Base-by-base conservation (phyloP, 2,797 vertebrate species). In the Harpagifer antarcticus region DNA sequence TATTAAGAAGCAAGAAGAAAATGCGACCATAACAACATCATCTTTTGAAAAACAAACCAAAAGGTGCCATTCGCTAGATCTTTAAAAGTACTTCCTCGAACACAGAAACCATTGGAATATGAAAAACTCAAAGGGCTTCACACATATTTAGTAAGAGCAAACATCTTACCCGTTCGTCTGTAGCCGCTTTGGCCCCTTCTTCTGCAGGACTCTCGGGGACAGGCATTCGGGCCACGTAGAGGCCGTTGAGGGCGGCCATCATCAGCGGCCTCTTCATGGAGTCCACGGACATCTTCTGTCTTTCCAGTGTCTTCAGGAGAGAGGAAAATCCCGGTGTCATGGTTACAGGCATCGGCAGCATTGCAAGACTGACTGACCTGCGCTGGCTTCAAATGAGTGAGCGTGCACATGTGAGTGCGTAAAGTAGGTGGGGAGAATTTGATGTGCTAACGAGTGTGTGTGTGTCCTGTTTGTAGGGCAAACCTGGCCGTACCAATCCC, bases 281-380 rank as follows among this genome's bases (percentile, higher is more conserved):
- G 94, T 99, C 97, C 93, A 97, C 96, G 16, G 96, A 97, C 96
- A 97, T 96, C 96, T 97, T 98, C 95, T 99, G 97, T 89, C 97
- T 97, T 90, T 99, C 97, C 92, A 99, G 95, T 87, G 97, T 98
- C 98, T 99, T 93, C 48, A 93, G 82, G 42, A 94, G 81, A 93
- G 88, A 94, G 49, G 80, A 93, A 68, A 91, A 89, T 52, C 81
- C 90, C 9, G 94, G 91, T 57, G 93, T 96, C 95, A 96, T 93
- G 93, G 89, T 91, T 72, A 92, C 91, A 84, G 92, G 91, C 88
- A 92, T 86, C 53, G 68, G 86, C 73, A 92, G 93, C 94, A 94
- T 91, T 68, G 61, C 91, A 87, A 73, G 56, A 79, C 58, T 27
- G 65, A 72, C 40, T 16, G 55, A 76, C 49, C 72, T 56, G 72